phyloP scores from a whole-genome alignment of 1,140 invertebrate genomes.

The Cryptotermes secundus region DNA sequence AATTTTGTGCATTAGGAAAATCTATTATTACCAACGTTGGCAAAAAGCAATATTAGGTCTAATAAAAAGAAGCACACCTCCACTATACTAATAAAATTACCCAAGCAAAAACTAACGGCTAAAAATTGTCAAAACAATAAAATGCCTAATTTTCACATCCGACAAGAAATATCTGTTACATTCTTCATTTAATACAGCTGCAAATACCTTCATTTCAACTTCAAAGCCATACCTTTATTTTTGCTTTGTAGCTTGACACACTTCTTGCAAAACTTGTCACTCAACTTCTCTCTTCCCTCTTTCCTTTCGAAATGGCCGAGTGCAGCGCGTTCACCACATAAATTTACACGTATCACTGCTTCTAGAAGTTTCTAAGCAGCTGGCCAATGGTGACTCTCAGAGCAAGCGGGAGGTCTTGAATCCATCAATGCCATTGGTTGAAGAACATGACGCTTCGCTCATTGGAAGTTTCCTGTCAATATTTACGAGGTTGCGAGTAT shows the following conservation, averaged over 20 bases:
- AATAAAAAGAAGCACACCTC: no score
- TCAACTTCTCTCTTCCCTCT: background rate
- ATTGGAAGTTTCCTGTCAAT: background rate
- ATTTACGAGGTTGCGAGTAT: background rate
- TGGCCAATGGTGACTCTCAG: background rate
- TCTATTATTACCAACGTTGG: no score
- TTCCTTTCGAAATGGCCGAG: background rate
- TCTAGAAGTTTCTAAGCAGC: background rate
- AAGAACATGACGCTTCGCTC: background rate
- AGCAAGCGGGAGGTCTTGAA: background rate
- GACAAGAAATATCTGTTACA: background rate
- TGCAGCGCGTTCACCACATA: background rate
- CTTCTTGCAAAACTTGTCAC: background rate
- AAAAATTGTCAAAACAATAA: no score
- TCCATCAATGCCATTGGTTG: background rate
- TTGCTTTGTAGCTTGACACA: background rate
- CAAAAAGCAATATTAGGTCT: no score
- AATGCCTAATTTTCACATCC: background rate
- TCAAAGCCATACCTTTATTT: background rate
- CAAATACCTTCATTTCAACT: background rate
- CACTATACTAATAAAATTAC: no score
- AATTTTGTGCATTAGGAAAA: no score
- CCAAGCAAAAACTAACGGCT: no score
- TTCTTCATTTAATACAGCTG: background rate
- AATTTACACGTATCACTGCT: background rate